These are phyloP conservation scores for Coturnix japonica DNA, from an alignment of 2,113 vertebrate genomes.

Conservation along the genomic window DNA sequence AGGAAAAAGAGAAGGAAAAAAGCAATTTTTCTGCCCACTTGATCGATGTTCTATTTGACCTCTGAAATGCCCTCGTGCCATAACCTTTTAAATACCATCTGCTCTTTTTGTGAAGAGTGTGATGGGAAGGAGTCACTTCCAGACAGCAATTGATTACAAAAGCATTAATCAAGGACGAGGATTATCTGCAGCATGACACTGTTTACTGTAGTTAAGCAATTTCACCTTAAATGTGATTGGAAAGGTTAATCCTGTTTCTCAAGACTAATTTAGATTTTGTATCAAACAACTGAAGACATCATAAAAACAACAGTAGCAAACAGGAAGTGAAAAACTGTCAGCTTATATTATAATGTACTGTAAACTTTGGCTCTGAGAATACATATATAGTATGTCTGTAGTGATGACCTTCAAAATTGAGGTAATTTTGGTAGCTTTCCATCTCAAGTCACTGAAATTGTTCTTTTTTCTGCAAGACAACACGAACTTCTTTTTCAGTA, in stretches of 20 bases:
- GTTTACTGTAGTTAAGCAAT: constrained; percentile 93
- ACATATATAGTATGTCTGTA: not conserved
- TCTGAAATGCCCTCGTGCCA: constrained; percentile 79
- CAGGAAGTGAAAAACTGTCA: constrained; percentile 54
- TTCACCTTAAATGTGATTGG: constrained; percentile 89
- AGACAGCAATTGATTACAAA: constrained; percentile 96
- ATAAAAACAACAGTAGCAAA: constrained; percentile 35
- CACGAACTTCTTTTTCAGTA: not conserved
- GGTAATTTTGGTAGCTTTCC: not conserved
- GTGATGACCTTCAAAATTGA: not conserved
- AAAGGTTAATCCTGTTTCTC: constrained; percentile 87
- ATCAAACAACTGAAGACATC: constrained; percentile 39
- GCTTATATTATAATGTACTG: constrained; percentile 28
- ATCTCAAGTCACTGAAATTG: not conserved
- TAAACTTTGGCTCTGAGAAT: not conserved
- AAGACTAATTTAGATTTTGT: constrained; percentile 68
- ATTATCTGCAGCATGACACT: constrained; percentile 88
- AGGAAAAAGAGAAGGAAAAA: constrained; percentile 78
- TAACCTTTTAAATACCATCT: constrained; percentile 97
- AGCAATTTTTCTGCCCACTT: constrained; percentile 85
- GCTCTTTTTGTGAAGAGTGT: constrained; percentile 88
- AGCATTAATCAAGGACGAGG: constrained; percentile 95
- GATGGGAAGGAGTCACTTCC: constrained; percentile 88
- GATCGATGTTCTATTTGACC: constrained; percentile 91
- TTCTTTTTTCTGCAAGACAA: not conserved